phyloP scores from a whole-genome alignment of 35 echinoderm and acorn worm genomes.

The Diadema setosum region DNA sequence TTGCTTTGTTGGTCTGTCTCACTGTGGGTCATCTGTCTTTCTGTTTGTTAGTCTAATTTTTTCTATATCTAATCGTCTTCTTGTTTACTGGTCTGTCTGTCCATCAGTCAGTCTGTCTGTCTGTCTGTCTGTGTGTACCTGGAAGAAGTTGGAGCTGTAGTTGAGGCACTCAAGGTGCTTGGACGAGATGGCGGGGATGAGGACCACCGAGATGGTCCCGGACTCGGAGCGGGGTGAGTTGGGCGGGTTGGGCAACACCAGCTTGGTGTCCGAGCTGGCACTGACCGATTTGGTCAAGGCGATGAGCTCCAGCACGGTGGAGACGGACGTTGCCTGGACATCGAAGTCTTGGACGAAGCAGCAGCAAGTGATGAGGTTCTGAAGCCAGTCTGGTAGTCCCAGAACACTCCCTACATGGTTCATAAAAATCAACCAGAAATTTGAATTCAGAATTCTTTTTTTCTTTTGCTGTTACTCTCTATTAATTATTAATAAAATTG shows the following conservation, averaged over 20 bases:
- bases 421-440: no score
- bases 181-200: slow-evolving; percentile 88
- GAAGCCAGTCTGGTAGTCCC: slow-evolving; percentile 89
- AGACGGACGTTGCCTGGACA: slow-evolving; percentile 74
- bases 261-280: slow-evolving; percentile 60
- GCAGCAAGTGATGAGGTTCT: slow-evolving; percentile 66
- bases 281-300: slow-evolving; percentile 86
- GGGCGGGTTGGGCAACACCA: slow-evolving; percentile 79
- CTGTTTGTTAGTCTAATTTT: no score
- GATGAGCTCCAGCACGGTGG: slow-evolving; percentile 88
- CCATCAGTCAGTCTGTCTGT: no score
- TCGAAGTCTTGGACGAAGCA: slow-evolving; percentile 87
- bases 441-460: no score
- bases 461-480: no score
- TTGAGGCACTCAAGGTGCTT: slow-evolving; percentile 85
- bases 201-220: slow-evolving; percentile 80
- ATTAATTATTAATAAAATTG: no score
- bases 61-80: no score
- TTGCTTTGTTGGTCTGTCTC: no score
- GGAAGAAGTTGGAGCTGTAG: slow-evolving; percentile 80
- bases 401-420: slow-evolving; percentile 54
- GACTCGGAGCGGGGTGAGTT: slow-evolving; percentile 60
- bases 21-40: no score
- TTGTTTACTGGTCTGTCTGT: no score
- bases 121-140: slow-evolving; percentile 57